Percentiles rank a stretch among this genome's conserved stretches.
Evolutionary conservation across 2,888 invertebrate genomes (phyloP).

Genomic region (Tyria jacobaeae): DNA sequence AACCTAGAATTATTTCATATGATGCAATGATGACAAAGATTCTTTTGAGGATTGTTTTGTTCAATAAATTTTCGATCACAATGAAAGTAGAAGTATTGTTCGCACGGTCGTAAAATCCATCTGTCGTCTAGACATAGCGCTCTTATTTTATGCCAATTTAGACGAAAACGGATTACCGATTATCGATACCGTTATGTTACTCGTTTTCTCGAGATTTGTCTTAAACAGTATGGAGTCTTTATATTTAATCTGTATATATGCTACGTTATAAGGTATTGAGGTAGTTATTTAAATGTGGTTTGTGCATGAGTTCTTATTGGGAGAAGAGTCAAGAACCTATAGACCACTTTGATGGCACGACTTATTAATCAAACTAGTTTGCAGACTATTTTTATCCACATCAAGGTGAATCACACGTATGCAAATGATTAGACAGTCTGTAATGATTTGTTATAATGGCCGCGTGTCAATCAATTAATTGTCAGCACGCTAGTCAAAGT

Average conservation of each 20-base stretch:
- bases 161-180: background rate
- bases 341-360: no score
- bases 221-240: no score
- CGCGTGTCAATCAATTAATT: conserved; percentile 51
- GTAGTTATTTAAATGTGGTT: background rate
- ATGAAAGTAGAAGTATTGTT: background rate
- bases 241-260: background rate
- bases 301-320: background rate
- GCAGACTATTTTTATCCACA: background rate
- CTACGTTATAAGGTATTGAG: no score
- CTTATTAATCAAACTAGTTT: background rate
- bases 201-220: background rate
- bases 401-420: background rate
- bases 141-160: background rate
- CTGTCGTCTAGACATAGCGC: background rate
- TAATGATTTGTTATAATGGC: conserved; percentile 20
- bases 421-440: background rate
- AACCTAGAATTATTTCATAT: no score
- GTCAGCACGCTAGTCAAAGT: conserved; percentile 47
- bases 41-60: no score
- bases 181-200: background rate
- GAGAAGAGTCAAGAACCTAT: no score
- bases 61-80: background rate
- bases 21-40: no score
- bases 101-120: background rate